These are phyloP conservation scores for Sinosuthora webbiana DNA, from an alignment of 2,113 vertebrate species.

Conservation along the genomic window DNA sequence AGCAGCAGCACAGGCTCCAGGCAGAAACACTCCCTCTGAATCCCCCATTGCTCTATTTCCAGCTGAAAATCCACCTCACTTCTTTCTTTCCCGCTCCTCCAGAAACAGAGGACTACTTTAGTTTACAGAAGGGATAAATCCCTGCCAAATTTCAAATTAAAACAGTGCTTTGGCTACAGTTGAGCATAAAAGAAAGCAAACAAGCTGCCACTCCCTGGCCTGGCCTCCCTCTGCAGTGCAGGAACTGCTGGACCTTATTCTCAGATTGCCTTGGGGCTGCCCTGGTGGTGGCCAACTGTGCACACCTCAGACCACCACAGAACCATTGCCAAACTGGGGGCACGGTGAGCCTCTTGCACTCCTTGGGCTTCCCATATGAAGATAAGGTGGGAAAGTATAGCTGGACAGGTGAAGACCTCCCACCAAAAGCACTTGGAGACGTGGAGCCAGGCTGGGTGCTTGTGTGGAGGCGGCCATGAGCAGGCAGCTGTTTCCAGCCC, in stretches of 20 bases:
- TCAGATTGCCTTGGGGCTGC: neutral
- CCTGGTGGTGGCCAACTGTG: rapidly evolving
- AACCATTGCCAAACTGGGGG: neutral
- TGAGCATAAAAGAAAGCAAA: slow-evolving; percentile 24
- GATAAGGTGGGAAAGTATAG: rapidly evolving
- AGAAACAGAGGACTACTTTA: neutral
- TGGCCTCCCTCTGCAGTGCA: rapidly evolving
- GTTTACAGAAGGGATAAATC: slow-evolving; percentile 32
- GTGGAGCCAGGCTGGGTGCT: neutral
- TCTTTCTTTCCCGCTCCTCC: neutral
- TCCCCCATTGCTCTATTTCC: neutral
- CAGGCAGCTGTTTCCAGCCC: neutral
- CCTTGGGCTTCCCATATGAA: neutral
- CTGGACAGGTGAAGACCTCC: neutral
- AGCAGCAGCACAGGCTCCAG: neutral
- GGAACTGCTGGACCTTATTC: neutral
- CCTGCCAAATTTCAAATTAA: slow-evolving; percentile 45
- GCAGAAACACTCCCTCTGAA: neutral
- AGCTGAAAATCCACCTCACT: neutral
- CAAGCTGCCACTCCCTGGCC: neutral
- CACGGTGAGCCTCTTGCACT: neutral
- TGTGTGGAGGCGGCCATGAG: rapidly evolving
- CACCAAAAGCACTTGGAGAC: neutral
- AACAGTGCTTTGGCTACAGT: slow-evolving; percentile 36
- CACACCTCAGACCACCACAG: neutral